Evolutionary conservation across 2,797 vertebrate genomes (phyloP), one percentile per base, ranked within the genome.

Genomic region (Lagodon rhomboides): DNA sequence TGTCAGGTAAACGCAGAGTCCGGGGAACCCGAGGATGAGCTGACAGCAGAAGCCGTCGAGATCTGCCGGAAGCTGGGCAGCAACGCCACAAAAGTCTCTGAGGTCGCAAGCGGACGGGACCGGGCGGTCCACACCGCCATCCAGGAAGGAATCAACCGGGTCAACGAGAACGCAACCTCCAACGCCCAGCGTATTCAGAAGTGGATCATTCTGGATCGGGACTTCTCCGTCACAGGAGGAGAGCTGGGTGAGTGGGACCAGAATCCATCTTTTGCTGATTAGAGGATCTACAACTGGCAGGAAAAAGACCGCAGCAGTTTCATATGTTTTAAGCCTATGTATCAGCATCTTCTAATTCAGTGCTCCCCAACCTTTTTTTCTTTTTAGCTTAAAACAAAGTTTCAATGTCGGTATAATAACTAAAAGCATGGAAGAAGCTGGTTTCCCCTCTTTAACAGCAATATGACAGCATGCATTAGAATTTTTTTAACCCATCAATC

Each of bases 111-210:
- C 0, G 93, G 83, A 12, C 91, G 75, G 1, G 98, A 99, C 86
- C 89, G 91, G 0, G 74, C 82, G 0, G 0, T 99, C 23, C 92
- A 96, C 0, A 0, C 71, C 0, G 96, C 97, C 77, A 96, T 99
- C 80, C 97, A 99, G 93, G 95, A 96, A 18, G 97, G 95, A 3
- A 95, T 99, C 41, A 92, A 94, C 0, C 27, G 66, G 0, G 96
- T 97, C 78, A 99, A 99, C 0, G 84, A 96, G 73, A 73, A 71
- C 1, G 95, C 97, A 0, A 67, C 73, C 0, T 98, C 97, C 4
- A 97, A 97, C 0, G 95, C 96, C 0, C 98, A 99, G 94, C 96
- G 94, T 71, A 85, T 99, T 46, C 97, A 97, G 90, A 99, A 98
- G 87, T 99, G 97, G 96, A 3, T 83, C 3, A 51, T 99, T 5